Evolutionary conservation across 1,140 invertebrate genomes (phyloP), one percentile per base, ranked within the genome.

Genomic region (Heliothis subflexa): DNA sequence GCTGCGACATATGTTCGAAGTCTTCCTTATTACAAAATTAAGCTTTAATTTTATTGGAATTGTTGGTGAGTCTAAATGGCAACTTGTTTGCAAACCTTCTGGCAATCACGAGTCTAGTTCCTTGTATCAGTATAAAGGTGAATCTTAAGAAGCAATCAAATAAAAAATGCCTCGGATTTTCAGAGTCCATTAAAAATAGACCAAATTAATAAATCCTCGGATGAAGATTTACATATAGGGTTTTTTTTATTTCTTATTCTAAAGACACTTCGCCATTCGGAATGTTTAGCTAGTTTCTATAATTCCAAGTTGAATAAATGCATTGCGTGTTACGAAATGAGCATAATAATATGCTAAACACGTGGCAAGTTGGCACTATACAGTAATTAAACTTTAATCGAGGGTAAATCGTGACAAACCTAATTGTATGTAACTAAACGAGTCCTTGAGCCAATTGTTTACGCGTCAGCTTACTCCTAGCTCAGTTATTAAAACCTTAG

Each of bases 391-490:
- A 68, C 21, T 25, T 68, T 49, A 68, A 68, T 68, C 64, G 64
- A 52, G 64, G 64, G 64, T 68, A 68, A 47, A 50, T 68, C 64
- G 64, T 68, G 64, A 68, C 64, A 50, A 25, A 68, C 64, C 47
- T 52, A 52, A 68, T 68, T 68, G 64, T 68, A 68, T 68, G 59
- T 68, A 68, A 68, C 64, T 49, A 62, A 68, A 68, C 64, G 33
- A 68, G 21, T 52, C 64, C 64, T 68, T 68, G 64, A 50, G 64
- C 64, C 33, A 68, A 68, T 68, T 28, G 47, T 40, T 45, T n/a
- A n/a, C 21, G 45, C 47, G 3, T 50, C 10, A 28, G n/a, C 47
- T 40, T 12, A 12, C 33, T 59, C 11, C 7, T 14, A 14, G 57
- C 25, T 25, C 25, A 13, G 21, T 59, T 21, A 25, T 21, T 13